These are phyloP conservation scores for Chionomys nivalis DNA, from an alignment of 2,113 vertebrate species.

Conservation along the genomic window DNA sequence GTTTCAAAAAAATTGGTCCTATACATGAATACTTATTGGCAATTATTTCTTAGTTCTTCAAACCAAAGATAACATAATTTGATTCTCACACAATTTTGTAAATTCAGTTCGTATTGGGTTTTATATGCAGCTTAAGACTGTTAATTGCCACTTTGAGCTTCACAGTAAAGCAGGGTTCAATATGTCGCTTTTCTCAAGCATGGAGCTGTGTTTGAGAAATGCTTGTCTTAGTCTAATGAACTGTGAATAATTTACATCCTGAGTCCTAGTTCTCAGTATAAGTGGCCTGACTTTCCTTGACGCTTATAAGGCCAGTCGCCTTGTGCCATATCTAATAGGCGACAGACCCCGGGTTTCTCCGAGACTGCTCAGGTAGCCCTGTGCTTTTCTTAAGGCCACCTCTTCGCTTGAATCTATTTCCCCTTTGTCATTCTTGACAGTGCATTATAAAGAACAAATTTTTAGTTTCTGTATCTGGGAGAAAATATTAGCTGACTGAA, in stretches of 20 bases:
- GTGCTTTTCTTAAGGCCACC: background rate
- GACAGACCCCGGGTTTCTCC: constrained; percentile 66
- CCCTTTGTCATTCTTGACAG: constrained; percentile 56
- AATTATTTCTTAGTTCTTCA: constrained; percentile 91
- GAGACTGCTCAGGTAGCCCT: constrained; percentile 11
- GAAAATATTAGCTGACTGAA: constrained; percentile 43
- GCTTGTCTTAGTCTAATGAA: constrained; percentile 89
- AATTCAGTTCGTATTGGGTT: constrained; percentile 86
- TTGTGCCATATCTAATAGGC: constrained; percentile 85
- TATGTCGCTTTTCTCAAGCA: constrained; percentile 86
- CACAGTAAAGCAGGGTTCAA: constrained; percentile 88
- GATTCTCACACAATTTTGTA: constrained; percentile 90
- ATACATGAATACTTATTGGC: constrained; percentile 91
- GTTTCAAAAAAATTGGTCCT: constrained; percentile 87
- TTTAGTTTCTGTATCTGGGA: constrained; percentile 28
- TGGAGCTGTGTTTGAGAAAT: constrained; percentile 86
- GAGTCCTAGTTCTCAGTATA: constrained; percentile 85
- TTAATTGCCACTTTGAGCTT: constrained; percentile 89
- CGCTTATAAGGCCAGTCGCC: constrained; percentile 84
- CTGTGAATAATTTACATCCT: constrained; percentile 90
- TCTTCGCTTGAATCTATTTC: constrained; percentile 50
- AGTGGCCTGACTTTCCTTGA: constrained; percentile 85
- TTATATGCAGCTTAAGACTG: constrained; percentile 87
- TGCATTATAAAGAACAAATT: background rate
- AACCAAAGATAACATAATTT: constrained; percentile 90